Percentiles rank a stretch among this genome's conserved stretches.
Evolutionary conservation across 1,140 invertebrate genomes (phyloP).

Genomic region (Drosophila setifemur): DNA sequence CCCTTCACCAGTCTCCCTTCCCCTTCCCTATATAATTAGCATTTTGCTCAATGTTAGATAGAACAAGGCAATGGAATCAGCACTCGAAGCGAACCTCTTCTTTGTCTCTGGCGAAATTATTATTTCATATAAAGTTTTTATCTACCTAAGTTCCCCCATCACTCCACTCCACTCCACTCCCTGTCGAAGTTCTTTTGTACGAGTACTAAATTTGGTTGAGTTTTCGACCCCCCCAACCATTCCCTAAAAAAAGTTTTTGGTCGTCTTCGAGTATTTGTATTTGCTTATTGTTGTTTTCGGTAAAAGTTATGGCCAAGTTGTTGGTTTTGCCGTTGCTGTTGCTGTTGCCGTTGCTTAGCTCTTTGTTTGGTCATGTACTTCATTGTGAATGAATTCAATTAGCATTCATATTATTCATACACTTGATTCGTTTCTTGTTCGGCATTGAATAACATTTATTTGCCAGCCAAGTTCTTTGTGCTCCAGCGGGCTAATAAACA

Average conservation of each 20-base stretch:
- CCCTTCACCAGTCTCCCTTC: neutral
- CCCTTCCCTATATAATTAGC: conserved; percentile 31
- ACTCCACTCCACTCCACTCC: neutral
- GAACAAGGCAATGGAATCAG: conserved; percentile 16
- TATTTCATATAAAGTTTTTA: conserved; percentile 47
- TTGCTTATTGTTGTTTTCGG: conserved; percentile 46
- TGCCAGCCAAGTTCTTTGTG: conserved; percentile 48
- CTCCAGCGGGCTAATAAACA: conserved; percentile 70
- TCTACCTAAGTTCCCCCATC: conserved; percentile 18
- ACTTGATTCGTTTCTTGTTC: conserved; percentile 63
- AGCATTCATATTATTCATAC: conserved; percentile 79
- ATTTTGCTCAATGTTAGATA: conserved; percentile 34
- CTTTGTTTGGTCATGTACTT: conserved; percentile 39
- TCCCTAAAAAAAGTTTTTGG: conserved; percentile 17
- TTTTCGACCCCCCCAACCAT: conserved; percentile 1
- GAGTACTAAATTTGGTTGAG: conserved; percentile 25
- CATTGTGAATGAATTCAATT: conserved; percentile 71
- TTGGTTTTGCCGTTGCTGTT: conserved; percentile 36
- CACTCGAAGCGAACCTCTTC: conserved; percentile 5
- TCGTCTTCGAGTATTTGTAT: conserved; percentile 42
- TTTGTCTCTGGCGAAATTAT: conserved; percentile 28
- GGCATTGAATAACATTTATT: conserved; percentile 75
- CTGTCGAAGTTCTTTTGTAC: conserved; percentile 22
- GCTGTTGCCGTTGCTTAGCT: conserved; percentile 36
- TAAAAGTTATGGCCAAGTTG: conserved; percentile 41